Percentiles rank a stretch among this genome's conserved stretches.
These are phyloP conservation scores for Picus viridis DNA, from an alignment of 2,797 vertebrate species.

Conservation along the genomic window DNA sequence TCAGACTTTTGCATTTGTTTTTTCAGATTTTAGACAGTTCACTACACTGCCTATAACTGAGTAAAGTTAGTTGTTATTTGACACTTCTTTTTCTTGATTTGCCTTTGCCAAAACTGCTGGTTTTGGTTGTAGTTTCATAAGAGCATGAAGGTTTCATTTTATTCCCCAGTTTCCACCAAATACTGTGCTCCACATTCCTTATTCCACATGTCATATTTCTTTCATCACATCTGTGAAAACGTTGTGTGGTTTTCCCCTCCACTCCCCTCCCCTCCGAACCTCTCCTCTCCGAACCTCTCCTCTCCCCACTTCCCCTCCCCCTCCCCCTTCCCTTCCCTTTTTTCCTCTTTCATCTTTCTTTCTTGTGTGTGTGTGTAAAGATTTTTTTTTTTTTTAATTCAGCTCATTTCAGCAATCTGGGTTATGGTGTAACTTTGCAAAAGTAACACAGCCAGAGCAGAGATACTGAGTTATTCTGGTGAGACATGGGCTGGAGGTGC, in stretches of 20 bases:
- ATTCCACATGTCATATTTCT: background rate
- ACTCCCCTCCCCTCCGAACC: too few relatives aligned
- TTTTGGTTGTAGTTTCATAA: background rate
- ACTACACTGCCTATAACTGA: background rate
- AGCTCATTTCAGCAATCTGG: background rate
- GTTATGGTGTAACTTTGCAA: background rate
- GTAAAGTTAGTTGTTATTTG: background rate
- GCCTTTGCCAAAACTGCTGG: background rate
- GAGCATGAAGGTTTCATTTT: background rate
- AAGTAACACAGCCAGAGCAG: background rate
- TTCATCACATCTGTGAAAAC: background rate
- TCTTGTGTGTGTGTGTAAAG: too few relatives aligned
- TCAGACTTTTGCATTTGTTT: background rate
- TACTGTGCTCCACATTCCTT: background rate
- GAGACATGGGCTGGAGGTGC: background rate
- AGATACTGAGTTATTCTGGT: constrained; percentile 13
- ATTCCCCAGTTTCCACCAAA: background rate
- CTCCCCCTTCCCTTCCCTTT: too few relatives aligned
- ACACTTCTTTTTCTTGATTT: background rate
- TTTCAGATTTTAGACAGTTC: background rate
- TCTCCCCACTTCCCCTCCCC: too few relatives aligned
- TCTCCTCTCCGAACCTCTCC: too few relatives aligned
- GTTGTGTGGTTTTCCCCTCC: background rate
- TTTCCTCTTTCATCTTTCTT: too few relatives aligned
- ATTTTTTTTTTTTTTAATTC: background rate